Evolutionary conservation across 2,888 invertebrate genomes (phyloP).

Genomic region (Conus canariensis): DNA sequence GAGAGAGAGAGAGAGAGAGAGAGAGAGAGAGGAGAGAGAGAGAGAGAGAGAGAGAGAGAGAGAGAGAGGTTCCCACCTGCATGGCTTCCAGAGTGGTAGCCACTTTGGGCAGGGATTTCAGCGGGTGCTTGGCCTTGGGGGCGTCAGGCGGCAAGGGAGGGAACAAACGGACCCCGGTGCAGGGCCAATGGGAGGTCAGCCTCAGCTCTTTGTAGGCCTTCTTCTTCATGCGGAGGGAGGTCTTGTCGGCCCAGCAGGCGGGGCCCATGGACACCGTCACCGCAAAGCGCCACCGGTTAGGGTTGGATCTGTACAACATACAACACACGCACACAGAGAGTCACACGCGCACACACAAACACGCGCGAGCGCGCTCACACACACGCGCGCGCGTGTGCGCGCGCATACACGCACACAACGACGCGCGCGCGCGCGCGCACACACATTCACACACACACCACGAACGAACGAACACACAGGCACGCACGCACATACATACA

Average conservation of each 20-base stretch:
- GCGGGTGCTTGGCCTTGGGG: conserved; percentile 30
- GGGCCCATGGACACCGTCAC: conserved; percentile 63
- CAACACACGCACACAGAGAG: too few relatives aligned
- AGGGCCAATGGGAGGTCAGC: conserved; percentile 59
- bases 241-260: conserved; percentile 55
- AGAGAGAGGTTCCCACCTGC: conserved; percentile 47
- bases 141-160: not conserved
- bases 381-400: too few relatives aligned
- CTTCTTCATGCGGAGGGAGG: conserved; percentile 51
- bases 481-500: too few relatives aligned
- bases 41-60: too few relatives aligned
- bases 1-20: not conserved
- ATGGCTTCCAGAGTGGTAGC: conserved; percentile 61
- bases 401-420: too few relatives aligned
- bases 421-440: too few relatives aligned
- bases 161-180: conserved; percentile 46
- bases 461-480: too few relatives aligned
- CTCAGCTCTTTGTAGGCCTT: conserved; percentile 53
- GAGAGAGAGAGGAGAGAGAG: too few relatives aligned
- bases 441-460: too few relatives aligned
- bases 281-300: conserved; percentile 57
- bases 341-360: too few relatives aligned
- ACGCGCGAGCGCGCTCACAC: too few relatives aligned
- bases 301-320: not conserved
- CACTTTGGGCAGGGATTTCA: conserved; percentile 58